Evolutionary conservation across 2,888 invertebrate species (phyloP), one percentile per base, ranked within the genome.

Genomic region (Pegoplata infirma): DNA sequence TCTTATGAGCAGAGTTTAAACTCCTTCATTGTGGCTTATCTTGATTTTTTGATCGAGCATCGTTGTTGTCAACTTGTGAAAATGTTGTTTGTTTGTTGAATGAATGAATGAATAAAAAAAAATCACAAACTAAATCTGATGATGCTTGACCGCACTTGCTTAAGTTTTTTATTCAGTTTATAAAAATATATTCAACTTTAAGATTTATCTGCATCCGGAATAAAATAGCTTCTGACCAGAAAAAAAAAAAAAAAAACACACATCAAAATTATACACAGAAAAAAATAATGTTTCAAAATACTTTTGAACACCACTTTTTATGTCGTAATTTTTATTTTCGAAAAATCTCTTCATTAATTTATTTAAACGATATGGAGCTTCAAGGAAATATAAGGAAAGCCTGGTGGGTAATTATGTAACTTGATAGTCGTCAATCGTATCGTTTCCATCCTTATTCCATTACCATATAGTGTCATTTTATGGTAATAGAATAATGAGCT

Each of bases 121-220:
- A 49, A 7, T 23, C 12, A 8, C 5, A 25, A 32, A 58, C 17
- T 28, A 23, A 73, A 59, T 59, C 61, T 67, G 53, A 40, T 73
- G 77, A 68, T 73, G 68, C 49, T 44, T 28, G 56, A 68, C 67
- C 67, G 75, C 79, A 75, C 71, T 79, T 75, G 75, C 51, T 72
- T 25, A 61, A 56, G 1, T 66, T 51, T 59, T 51, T 51, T 19
- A 23, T 14, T 21, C 23, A 17, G 10, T 47, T 74, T 67, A 59
- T 63, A 72, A 72, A 72, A 71, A 28, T 32, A n/a, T 79, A 71
- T 76, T 55, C 71, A 71, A 55, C 47, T 78, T 69, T 51, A 77
- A 82, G 82, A 82, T 82, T 82, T 81, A 82, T 82, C 82, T 81
- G 66, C 82, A 82, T 82, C 81, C 82, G 82, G 78, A 69, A 73